Percentiles rank a stretch among this genome's conserved stretches.
phyloP scores from a whole-genome alignment of 1,140 invertebrate genomes.

The Ruditapes philippinarum region DNA sequence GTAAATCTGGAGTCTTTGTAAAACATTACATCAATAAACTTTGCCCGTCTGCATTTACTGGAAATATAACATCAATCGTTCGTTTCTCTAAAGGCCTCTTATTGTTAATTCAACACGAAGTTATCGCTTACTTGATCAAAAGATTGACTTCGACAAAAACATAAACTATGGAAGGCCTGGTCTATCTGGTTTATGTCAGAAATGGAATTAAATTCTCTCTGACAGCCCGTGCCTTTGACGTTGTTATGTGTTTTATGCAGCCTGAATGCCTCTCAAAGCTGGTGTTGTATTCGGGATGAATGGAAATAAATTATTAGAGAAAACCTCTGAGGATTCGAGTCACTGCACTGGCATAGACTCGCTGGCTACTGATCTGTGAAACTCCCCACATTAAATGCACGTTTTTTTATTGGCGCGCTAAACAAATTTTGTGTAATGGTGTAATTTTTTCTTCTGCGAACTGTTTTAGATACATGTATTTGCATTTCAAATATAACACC shows the following conservation, averaged over 20 bases:
- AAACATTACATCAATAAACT: slow-evolving; percentile 53
- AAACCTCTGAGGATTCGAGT: background rate
- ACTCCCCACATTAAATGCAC: too few species aligned
- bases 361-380: slow-evolving; percentile 32
- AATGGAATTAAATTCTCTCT: slow-evolving; percentile 61
- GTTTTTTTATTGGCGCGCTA: too few species aligned
- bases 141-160: slow-evolving; percentile 53
- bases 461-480: too few species aligned
- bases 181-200: slow-evolving; percentile 58
- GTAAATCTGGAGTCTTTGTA: slow-evolving; percentile 53
- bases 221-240: slow-evolving; percentile 38
- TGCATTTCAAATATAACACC: too few species aligned
- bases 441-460: too few species aligned
- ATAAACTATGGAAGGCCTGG: slow-evolving; percentile 57
- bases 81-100: slow-evolving; percentile 37
- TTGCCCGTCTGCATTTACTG: slow-evolving; percentile 45
- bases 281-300: slow-evolving; percentile 36
- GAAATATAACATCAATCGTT: slow-evolving; percentile 63
- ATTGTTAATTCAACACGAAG: slow-evolving; percentile 67
- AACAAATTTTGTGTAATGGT: too few species aligned
- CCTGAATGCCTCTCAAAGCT: slow-evolving; percentile 16
- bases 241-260: slow-evolving; percentile 13
- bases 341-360: background rate
- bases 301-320: slow-evolving; percentile 41
- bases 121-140: slow-evolving; percentile 69